A percentile compares a stretch with the other conserved stretches of the same genome.
These are phyloP conservation scores for Cynocephalus volans DNA, from an alignment of 2,113 vertebrate genomes.

Conservation along the genomic window DNA sequence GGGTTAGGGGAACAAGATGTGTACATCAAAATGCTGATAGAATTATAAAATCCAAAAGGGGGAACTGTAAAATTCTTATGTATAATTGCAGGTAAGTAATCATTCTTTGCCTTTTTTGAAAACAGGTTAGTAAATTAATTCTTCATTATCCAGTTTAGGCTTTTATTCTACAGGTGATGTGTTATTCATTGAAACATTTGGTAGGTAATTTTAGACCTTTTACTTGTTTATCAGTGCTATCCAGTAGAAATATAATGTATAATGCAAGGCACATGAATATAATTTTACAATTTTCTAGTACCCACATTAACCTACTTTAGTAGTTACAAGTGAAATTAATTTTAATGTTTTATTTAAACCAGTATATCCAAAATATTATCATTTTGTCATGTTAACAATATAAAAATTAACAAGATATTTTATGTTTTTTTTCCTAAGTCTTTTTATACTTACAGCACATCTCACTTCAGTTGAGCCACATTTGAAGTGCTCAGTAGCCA, in stretches of 20 bases:
- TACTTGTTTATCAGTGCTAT: not conserved
- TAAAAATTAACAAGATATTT: not conserved
- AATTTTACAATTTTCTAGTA: not conserved
- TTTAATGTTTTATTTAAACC: constrained; percentile 29
- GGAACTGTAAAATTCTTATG: not conserved
- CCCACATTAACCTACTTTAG: not conserved
- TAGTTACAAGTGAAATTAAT: constrained; percentile 53
- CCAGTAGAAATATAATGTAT: not conserved
- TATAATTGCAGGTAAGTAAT: constrained; percentile 71
- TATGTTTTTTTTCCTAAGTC: not conserved
- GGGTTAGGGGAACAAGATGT: constrained; percentile 18
- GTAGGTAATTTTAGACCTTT: not conserved
- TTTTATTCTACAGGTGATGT: not conserved
- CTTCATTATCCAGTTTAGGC: not conserved
- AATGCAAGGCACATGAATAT: not conserved
- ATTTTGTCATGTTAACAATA: not conserved
- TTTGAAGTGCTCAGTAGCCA: not conserved
- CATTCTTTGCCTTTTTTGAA: not conserved
- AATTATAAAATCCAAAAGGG: not conserved
- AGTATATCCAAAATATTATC: not conserved
- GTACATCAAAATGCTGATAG: not conserved
- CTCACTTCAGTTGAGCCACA: not conserved
- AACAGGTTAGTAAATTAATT: constrained; percentile 11
- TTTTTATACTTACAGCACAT: not conserved
- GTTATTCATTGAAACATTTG: not conserved